Evolutionary conservation across 2,113 vertebrate genomes (phyloP), one percentile per base, ranked within the genome.

Genomic region (Oncorhynchus kisutch): DNA sequence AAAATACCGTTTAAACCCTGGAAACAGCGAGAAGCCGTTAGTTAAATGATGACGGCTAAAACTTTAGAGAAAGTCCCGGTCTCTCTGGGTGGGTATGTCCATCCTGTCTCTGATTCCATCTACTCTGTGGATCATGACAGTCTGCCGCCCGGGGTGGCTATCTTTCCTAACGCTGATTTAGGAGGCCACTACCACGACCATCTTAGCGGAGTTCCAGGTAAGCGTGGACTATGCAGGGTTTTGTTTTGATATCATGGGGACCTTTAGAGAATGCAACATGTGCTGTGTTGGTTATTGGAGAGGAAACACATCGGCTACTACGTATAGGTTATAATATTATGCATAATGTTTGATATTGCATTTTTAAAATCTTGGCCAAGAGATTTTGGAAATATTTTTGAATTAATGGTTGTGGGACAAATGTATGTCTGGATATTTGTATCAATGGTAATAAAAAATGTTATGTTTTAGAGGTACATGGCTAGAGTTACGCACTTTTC

Each of bases 11-110:
- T 57, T 24, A 0, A 48, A 45, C 39, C 39, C 29, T 2, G 25
- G 59, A 65, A n/a, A 48, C 59, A 25, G 59, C 25, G 62, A 65
- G 86, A 82, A 20, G 0, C 18, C 27, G 3, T 51, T 65, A 70
- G 16, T 49, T 24, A 71, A 90, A 95, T 88, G 85, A 99, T 99
- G 97, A 96, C 96, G 76, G 96, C 97, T 49, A 98, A 98, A 94
- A 92, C 96, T 86, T 90, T 95, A 88, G 97, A 99, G 88, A 99
- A 98, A 92, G 94, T 95, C 85, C 94, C 95, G 72, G 91, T 96
- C 84, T 93, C 91, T 80, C 94, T 98, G 79, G 94, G 96, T 68
- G 94, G 96, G 75, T 96, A 97, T 80, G 92, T 93, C 84, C 95
- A 96, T 81, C 95, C 96, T 76, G 91, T 92, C 34, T 89, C 94